A percentile compares a stretch with the other conserved stretches of the same genome.
Evolutionary conservation across 2,113 vertebrate species (phyloP).

Genomic region (Cettia cetti): DNA sequence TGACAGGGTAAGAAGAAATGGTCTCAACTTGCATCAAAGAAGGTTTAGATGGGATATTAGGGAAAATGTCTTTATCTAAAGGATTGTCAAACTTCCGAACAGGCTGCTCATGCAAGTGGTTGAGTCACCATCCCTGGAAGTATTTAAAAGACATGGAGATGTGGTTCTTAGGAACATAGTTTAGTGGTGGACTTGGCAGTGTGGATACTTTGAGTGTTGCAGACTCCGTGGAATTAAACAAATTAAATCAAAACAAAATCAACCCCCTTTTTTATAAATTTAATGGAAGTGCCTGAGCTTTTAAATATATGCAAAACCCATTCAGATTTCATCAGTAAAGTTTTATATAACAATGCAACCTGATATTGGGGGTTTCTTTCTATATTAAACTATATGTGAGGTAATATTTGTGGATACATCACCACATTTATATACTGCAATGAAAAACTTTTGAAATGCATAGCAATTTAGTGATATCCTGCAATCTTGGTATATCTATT

Average conservation of each 20-base stretch:
- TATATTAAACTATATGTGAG: background rate
- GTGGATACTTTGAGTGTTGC: background rate
- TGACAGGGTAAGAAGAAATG: background rate
- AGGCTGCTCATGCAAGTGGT: background rate
- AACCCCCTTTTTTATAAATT: background rate
- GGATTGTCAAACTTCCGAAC: fast-evolving
- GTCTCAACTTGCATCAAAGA: background rate
- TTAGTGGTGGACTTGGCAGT: background rate
- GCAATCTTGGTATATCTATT: background rate
- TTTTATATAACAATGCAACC: background rate
- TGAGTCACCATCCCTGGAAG: background rate
- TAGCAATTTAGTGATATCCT: background rate
- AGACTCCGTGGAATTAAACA: background rate
- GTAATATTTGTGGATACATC: background rate
- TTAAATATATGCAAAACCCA: background rate
- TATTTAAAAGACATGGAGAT: background rate
- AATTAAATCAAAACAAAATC: background rate
- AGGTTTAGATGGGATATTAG: background rate
- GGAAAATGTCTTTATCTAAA: background rate
- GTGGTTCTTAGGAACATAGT: background rate
- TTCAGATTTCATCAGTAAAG: background rate
- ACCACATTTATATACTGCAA: background rate
- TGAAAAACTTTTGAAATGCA: background rate
- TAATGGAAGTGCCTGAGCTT: background rate
- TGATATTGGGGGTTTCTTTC: background rate